Evolutionary conservation across 1,140 invertebrate genomes (phyloP), one percentile per base, ranked within the genome.

Genomic region (Scaptodrosophila lebanonensis): DNA sequence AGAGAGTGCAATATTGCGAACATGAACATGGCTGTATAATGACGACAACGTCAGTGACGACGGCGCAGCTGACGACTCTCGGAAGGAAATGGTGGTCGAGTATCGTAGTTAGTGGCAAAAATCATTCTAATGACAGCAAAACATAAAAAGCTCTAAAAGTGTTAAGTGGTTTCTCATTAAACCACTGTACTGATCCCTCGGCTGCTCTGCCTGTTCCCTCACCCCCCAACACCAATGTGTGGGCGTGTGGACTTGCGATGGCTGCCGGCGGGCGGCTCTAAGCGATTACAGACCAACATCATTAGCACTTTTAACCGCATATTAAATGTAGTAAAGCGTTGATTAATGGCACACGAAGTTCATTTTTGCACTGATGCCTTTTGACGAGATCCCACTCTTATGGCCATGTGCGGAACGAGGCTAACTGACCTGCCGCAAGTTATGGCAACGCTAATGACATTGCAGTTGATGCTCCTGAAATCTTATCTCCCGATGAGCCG

Each of bases 131-230:
- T 84, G 82, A 84, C 73, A 84, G 70, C 64, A 67, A 68, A 84
- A 83, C 66, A 59, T 71, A 83, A 83, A 77, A 77, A 85, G 72
- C 83, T 77, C 67, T 47, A 54, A 85, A 79, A 85, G 73, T 85
- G 83, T 82, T 85, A 85, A 85, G 83, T 85, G 83, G 70, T 72
- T 85, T 65, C 83, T 85, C 83, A 85, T 83, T 85, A 85, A 85
- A 85, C 66, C 59, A 33, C 29, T 44, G 5, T 32, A 44, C 44
- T 29, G 30, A 33, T 54, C 49, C 12, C 29, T 47, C 44, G 13
- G 38, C 36, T 38, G 7, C 35, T 49, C 17, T 32, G 20, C 18
- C 16, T 6, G 29, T 45, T 35, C 29, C 27, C 17, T 42, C 49
- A 44, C 36, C n/a, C n/a, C n/a, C n/a, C n/a, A n/a, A n/a, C n/a